Base-by-base conservation (phyloP, 2,113 vertebrate genomes). In the Circaetus cinerascens region DNA sequence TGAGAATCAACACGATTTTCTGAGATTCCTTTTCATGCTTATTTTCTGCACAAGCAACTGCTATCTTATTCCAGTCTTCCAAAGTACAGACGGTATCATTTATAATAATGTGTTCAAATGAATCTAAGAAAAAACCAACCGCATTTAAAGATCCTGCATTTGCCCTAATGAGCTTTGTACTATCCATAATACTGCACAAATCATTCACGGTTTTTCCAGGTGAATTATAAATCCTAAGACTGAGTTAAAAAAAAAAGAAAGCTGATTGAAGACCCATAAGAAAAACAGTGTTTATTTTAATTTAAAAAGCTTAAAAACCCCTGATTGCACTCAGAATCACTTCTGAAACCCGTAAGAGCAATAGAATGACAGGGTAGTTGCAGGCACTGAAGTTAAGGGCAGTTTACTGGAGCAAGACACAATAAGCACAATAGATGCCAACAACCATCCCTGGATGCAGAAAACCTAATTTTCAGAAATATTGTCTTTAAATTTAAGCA, bases 61-160 rank as follows among this genome's bases (percentile, higher is more conserved):
- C 92, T 57, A 94, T 75, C 55, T 97, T 86, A 69, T 95, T 96
- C 94, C 97, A 98, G 2, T 40, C 92, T 93, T 96, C 93, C 76
- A 96, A 59, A 57, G 90, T 74, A 53, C 89, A 85, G 27, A 83
- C 25, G 5, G 29, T 17, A 71, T 26, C 1, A 57, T 34, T 85
- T 68, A 93, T 50, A 94, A 98, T 89, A 81, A 97, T 66, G 55
- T 92, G 66, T 82, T 98, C 96, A 32, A 95, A 23, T 14, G 66
- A 36, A 90, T n/a, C 97, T 96, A 81, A 80, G 27, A 23, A 83
- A 90, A 80, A 82, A 15, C 26, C 4, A 11, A 11, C 3, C 3
- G 2, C 38, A 29, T 75, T 29, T 25, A 59, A 32, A 64, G 18
- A 60, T 29, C 5, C 22, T 41, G 25, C 21, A 27, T n/a, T 91